A percentile compares a stretch with the other conserved stretches of the same genome.
Evolutionary conservation across 2,113 vertebrate species (phyloP).

Genomic region (Phylloscopus trochiloides): DNA sequence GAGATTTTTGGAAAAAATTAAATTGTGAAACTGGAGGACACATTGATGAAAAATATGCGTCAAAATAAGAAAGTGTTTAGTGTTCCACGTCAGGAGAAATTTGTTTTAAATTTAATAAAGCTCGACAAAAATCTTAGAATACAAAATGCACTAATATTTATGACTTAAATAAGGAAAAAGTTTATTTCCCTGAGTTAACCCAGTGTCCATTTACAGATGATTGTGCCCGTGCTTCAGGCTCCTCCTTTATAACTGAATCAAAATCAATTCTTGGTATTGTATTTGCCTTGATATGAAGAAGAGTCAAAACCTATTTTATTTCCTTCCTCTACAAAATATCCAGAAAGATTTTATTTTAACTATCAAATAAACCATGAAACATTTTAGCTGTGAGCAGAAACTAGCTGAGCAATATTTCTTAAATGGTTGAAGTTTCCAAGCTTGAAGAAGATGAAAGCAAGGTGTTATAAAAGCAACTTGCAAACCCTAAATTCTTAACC

Average conservation of each 20-base stretch:
- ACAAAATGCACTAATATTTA: accelerated
- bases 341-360: neutral
- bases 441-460: neutral
- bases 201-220: neutral
- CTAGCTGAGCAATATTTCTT: neutral
- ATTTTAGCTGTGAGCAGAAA: neutral
- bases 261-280: neutral
- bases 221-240: neutral
- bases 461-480: neutral
- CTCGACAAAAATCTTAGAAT: neutral
- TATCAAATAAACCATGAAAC: neutral
- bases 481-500: neutral
- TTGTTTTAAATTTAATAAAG: neutral
- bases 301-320: neutral
- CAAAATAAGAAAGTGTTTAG: neutral
- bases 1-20: neutral
- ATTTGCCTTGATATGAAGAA: neutral
- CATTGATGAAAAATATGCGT: neutral
- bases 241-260: neutral
- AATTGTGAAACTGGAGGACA: neutral
- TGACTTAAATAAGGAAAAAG: neutral
- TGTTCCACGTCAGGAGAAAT: neutral
- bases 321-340: neutral
- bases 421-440: neutral
- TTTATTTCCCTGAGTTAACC: neutral